phyloP scores from a whole-genome alignment of 2,797 vertebrate species.

The Thalassophryne amazonica region DNA sequence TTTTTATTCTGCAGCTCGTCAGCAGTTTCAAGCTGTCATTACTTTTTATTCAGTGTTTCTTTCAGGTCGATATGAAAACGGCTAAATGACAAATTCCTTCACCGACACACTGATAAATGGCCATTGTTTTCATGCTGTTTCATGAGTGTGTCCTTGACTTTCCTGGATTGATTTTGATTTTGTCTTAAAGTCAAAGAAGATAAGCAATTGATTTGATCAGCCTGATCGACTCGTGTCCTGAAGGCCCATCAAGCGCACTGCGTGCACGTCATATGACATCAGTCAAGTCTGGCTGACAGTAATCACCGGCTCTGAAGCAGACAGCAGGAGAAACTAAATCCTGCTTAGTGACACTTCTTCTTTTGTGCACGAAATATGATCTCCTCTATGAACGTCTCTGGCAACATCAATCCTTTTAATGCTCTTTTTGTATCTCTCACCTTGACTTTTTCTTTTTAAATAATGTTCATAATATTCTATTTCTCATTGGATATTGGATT shows the following conservation, averaged over 20 bases:
- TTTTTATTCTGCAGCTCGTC: too few species aligned
- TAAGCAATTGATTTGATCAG: not conserved
- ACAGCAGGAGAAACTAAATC: conserved; percentile 45
- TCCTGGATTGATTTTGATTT: not conserved
- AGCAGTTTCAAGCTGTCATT: not conserved
- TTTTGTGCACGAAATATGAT: conserved; percentile 37
- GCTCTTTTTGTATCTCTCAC: conserved; percentile 27
- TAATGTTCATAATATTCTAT: not conserved
- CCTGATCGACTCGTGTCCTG: not conserved
- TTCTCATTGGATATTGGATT: not conserved
- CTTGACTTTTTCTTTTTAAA: conserved; percentile 18
- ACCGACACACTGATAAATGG: not conserved
- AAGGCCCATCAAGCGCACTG: not conserved
- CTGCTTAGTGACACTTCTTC: conserved; percentile 36
- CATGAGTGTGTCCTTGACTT: not conserved
- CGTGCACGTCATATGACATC: not conserved
- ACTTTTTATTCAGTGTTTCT: not conserved
- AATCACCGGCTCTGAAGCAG: conserved; percentile 21
- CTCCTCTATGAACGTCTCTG: conserved; percentile 28
- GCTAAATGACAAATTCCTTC: not conserved
- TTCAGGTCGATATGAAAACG: not conserved
- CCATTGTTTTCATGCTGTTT: not conserved
- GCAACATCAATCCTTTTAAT: conserved; percentile 46
- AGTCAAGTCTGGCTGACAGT: conserved; percentile 5
- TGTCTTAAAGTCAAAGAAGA: not conserved